Conservation (phyloP, 2,888 invertebrate species). For the Hemithea aestivaria region DNA sequence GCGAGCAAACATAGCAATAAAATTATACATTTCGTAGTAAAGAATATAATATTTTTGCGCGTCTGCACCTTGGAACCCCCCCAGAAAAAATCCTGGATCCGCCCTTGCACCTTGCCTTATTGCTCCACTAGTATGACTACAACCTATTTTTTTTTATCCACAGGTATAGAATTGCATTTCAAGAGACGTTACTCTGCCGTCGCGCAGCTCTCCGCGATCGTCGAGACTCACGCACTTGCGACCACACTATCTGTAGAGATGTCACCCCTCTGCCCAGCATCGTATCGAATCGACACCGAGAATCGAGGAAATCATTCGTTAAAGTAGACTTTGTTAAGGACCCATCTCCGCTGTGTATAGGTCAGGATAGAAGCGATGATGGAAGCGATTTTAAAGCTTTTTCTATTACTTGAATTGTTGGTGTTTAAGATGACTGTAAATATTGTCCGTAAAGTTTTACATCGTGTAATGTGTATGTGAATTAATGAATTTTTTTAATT, state of each 20-base stretch:
- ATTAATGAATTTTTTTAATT: too few relatives aligned
- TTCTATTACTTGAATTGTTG: conserved; percentile 30
- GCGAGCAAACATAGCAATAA: too few relatives aligned
- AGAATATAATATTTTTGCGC: too few relatives aligned
- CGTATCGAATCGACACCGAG: conserved; percentile 37
- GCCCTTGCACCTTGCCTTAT: too few relatives aligned
- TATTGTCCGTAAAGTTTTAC: too few relatives aligned
- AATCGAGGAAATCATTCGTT: conserved; percentile 50
- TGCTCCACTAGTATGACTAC: too few relatives aligned
- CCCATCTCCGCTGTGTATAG: conserved; percentile 49
- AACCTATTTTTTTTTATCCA: conserved; percentile 45
- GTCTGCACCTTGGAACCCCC: too few relatives aligned
- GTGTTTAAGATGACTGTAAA: too few relatives aligned
- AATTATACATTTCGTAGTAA: too few relatives aligned
- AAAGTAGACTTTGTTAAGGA: conserved; percentile 61
- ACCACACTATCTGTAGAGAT: conserved; percentile 75
- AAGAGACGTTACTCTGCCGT: conserved; percentile 83
- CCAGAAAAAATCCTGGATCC: too few relatives aligned
- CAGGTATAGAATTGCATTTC: conserved; percentile 88
- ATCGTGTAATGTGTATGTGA: too few relatives aligned
- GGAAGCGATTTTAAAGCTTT: conserved; percentile 37
- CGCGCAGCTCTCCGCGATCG: conserved; percentile 47
- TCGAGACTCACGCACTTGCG: conserved; percentile 67
- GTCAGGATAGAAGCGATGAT: conserved; percentile 31
- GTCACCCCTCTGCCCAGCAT: conserved; percentile 58